Evolutionary conservation across 2,113 vertebrate species (phyloP), one percentile per base, ranked within the genome.

Genomic region (Pedetes capensis): DNA sequence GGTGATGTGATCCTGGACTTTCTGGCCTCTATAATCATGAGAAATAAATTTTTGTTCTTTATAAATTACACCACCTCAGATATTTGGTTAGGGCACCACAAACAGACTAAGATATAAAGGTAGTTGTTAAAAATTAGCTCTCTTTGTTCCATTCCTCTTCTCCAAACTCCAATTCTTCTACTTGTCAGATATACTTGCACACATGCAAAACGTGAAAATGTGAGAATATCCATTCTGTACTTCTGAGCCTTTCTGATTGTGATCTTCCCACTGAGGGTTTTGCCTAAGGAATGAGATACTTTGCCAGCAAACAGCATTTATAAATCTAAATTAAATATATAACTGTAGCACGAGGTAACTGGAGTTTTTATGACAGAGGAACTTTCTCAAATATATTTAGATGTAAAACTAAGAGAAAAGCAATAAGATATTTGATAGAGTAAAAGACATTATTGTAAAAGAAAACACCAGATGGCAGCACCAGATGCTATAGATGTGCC

Each of bases 401-500:
- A 6, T 25, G 18, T 63, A 83, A 79, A 63, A 42, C 3, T 29
- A 82, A 82, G 1, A 94, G 27, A 44, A 94, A 95, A 25, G 12
- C 42, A 94, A 8, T 37, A 69, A 47, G 80, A 44, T 75, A 51
- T 12, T 89, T 76, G 42, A 27, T 23, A 27, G 66, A 29, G 2
- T 4, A 83, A 34, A 34, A 86, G 29, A 75, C 87, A 93, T 81
- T n/a, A 72, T 69, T 95, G 87, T 92, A 97, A 97, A 94, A 94
- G 91, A 59, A 98, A 98, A 98, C 98, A 98, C 95, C 96, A 98
- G 98, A 97, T 98, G 97, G 98, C 98, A 98, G 98, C 97, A 98
- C 61, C 61, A 90, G 96, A 97, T 96, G 64, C 87, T 95, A 53
- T 87, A 84, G 94, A 94, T 16, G 32, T 0, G 5, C 87, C 78